Evolutionary conservation across 1,140 invertebrate species (phyloP).

Genomic region (Agrypnia vestita): DNA sequence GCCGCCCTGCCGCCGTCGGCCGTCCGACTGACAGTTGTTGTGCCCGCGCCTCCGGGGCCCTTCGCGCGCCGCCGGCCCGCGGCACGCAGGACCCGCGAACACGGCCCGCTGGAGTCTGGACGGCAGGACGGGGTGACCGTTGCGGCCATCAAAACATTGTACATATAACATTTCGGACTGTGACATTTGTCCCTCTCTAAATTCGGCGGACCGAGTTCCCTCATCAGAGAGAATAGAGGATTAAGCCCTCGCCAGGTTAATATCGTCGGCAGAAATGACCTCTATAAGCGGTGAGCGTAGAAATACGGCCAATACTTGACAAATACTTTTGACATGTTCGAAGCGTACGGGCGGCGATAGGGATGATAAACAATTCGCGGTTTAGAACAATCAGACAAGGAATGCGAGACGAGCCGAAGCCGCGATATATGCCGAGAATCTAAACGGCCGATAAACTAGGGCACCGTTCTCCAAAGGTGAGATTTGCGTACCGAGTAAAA

Average conservation of each 20-base stretch:
- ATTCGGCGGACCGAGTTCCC: conserved; percentile 64
- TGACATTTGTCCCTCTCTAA: conserved; percentile 21
- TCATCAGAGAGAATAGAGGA: conserved; percentile 71
- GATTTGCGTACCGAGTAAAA: conserved; percentile 55
- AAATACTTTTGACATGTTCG: conserved; percentile 66
- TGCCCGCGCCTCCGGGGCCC: background rate
- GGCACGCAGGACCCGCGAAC: background rate
- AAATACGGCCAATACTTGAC: conserved; percentile 68
- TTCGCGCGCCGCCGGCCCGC: background rate
- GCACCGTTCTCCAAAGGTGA: conserved; percentile 53
- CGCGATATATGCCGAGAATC: conserved; percentile 14
- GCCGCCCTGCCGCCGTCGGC: conserved; percentile 22
- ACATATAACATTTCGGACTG: background rate
- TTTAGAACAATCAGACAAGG: background rate
- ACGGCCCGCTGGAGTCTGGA: too few relatives aligned
- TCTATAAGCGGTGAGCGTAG: conserved; percentile 70
- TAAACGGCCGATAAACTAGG: conserved; percentile 40
- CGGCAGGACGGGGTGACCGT: too few relatives aligned
- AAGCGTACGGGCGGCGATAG: conserved; percentile 8
- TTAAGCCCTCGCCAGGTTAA: conserved; percentile 70
- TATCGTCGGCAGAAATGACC: conserved; percentile 68
- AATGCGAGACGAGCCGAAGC: conserved; percentile 31
- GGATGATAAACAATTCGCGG: background rate
- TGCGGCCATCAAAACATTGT: background rate
- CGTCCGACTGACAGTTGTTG: conserved; percentile 12